Base-by-base conservation (phyloP, 2,113 vertebrate genomes). In the Haemorhous mexicanus region DNA sequence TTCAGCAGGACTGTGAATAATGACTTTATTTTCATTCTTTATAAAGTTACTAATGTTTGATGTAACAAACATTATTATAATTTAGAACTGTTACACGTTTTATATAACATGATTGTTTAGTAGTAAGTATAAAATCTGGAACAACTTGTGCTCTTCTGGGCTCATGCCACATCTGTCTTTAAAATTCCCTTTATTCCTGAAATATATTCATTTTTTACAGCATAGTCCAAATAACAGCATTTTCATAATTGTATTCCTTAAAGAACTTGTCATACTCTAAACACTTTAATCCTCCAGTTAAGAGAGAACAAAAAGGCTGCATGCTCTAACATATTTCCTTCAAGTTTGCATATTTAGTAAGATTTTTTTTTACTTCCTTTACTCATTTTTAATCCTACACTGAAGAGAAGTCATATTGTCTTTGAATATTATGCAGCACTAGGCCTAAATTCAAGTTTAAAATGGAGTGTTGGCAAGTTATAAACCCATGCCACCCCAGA, bases 121-220 rank as follows among this genome's bases (percentile, higher is more conserved):
- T 86, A 90, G 62, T 82, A 93, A 86, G 68, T 70, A 49, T 93
- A 52, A 87, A 93, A 92, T 84, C 77, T 95, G 74, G 68, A 94
- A 89, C 77, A 97, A 85, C 89, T 92, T 91, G 37, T 3, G 7
- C 66, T 96, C 27, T 93, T 94, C 83, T 93, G 44, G 63, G 83
- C 93, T 90, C 75, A 37, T 97, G 55, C 49, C 78, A 84, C 28
- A 49, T 72, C 52, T 85, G 61, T 88, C 41, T 95, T 94, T 95
- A 95, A 95, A 96, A 61, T 96, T 96, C 72, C 91, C 79, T 95
- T 85, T 87, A 68, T 84, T 96, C 87, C 61, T 79, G 93, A 97
- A 87, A 47, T 89, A 39, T 0, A 32, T 95, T 66, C 73, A 76
- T 76, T 93, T 93, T 97, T 96, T 95, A 85, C 61, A 86, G 50